A percentile compares a stretch with the other conserved stretches of the same genome.
Conservation (phyloP, 1,140 invertebrate genomes). For the Drosophila orosa region DNA sequence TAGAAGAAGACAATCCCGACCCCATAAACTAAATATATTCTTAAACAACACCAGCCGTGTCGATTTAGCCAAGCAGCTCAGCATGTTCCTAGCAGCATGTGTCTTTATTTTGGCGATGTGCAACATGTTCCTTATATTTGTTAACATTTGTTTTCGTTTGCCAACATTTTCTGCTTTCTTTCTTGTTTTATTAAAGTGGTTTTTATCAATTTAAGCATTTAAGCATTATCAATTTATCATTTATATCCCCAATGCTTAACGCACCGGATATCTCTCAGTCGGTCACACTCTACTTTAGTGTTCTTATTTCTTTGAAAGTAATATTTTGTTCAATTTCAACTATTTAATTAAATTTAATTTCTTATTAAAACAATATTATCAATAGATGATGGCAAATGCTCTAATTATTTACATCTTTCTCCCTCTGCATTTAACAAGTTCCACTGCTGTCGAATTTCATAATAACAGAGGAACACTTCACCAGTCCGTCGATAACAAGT, state of each 20-base stretch:
- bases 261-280: too few relatives aligned
- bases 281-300: too few relatives aligned
- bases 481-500: slow-evolving; percentile 1
- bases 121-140: background rate
- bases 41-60: background rate
- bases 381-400: background rate
- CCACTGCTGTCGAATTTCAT: slow-evolving; percentile 22
- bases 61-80: background rate
- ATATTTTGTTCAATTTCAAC: too few relatives aligned
- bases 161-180: background rate
- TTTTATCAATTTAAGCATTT: background rate
- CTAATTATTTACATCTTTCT: background rate
- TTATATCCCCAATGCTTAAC: too few relatives aligned
- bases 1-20: too few relatives aligned
- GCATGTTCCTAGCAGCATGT: background rate
- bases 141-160: too few relatives aligned
- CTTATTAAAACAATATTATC: too few relatives aligned
- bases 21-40: too few relatives aligned
- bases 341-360: too few relatives aligned
- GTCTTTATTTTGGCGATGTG: background rate
- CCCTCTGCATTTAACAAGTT: background rate
- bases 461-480: slow-evolving; percentile 19
- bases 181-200: background rate
- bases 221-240: too few relatives aligned
- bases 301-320: too few relatives aligned